Conservation (phyloP, 2,797 vertebrate genomes). For the Chaenodraco wilsoni region DNA sequence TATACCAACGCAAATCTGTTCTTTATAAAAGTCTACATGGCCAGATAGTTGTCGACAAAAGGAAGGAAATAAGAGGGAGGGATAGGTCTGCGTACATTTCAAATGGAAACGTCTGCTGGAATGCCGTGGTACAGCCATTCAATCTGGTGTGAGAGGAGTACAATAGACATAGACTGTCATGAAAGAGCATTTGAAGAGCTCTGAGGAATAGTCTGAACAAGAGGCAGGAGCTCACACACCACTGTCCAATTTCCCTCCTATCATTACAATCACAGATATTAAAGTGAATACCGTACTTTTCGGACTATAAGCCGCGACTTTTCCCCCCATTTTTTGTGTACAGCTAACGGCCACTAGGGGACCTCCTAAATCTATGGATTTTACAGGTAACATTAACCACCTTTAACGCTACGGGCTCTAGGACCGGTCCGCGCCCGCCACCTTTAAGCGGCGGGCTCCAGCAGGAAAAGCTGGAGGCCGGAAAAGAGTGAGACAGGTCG, state of each 20-base stretch:
- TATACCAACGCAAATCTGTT: constrained; percentile 61
- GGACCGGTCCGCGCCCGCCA: too few species aligned
- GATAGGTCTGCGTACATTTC: constrained; percentile 59
- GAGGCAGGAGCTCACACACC: constrained; percentile 27
- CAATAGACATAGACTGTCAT: constrained; percentile 56
- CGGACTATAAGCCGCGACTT: too few species aligned
- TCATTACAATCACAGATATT: constrained; percentile 48
- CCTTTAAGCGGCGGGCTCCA: too few species aligned
- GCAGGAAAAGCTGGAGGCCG: too few species aligned
- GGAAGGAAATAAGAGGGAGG: constrained; percentile 1
- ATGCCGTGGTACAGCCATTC: constrained; percentile 47
- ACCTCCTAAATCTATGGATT: too few species aligned
- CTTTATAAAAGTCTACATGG: constrained; percentile 59
- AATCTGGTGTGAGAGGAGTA: constrained; percentile 47
- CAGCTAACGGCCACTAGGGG: too few species aligned
- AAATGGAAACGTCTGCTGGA: constrained; percentile 64
- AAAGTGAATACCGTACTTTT: constrained; percentile 5
- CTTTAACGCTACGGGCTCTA: too few species aligned
- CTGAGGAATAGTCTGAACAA: constrained; percentile 51
- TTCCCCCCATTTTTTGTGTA: too few species aligned
- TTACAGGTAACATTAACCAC: too few species aligned
- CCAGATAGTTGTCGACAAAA: constrained; percentile 49
- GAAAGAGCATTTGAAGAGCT: constrained; percentile 50
- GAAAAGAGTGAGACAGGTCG: too few species aligned
- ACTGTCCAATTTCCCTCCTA: constrained; percentile 62